Conservation (phyloP, 2,113 vertebrate genomes). For the Callithrix jacchus region DNA sequence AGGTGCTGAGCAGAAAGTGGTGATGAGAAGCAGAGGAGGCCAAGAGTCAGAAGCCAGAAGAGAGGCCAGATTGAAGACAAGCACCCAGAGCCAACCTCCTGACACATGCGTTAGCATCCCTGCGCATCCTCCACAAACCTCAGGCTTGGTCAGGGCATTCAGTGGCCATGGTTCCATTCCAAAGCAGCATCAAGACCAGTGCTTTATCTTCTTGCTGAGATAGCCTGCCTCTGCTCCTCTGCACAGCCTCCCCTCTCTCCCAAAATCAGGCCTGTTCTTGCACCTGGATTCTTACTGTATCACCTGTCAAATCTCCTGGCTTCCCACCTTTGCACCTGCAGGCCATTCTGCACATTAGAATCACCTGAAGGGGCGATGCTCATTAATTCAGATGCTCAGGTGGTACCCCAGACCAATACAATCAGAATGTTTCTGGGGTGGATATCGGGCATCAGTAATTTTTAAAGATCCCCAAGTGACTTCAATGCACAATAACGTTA, state of each 20-base stretch:
- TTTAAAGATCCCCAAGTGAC: not conserved
- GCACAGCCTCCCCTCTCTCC: not conserved
- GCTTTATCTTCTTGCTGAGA: not conserved
- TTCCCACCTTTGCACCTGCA: not conserved
- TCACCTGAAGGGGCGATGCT: not conserved
- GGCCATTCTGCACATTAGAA: not conserved
- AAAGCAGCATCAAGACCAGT: not conserved
- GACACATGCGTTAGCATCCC: not conserved
- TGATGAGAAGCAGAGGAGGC: not conserved
- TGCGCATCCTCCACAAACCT: not conserved
- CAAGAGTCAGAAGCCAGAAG: not conserved
- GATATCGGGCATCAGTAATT: not conserved
- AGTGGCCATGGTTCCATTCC: not conserved
- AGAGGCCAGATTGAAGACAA: not conserved
- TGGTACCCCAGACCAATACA: not conserved
- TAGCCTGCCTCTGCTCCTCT: not conserved
- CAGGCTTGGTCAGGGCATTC: not conserved
- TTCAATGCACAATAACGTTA: not conserved
- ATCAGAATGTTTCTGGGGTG: not conserved
- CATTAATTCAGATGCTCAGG: not conserved
- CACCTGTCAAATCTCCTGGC: not conserved
- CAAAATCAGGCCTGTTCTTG: not conserved
- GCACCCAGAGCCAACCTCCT: not conserved
- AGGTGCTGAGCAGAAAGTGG: not conserved
- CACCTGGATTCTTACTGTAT: not conserved